Evolutionary conservation across 1,140 invertebrate species (phyloP).

Genomic region (Megalonaias nervosa): DNA sequence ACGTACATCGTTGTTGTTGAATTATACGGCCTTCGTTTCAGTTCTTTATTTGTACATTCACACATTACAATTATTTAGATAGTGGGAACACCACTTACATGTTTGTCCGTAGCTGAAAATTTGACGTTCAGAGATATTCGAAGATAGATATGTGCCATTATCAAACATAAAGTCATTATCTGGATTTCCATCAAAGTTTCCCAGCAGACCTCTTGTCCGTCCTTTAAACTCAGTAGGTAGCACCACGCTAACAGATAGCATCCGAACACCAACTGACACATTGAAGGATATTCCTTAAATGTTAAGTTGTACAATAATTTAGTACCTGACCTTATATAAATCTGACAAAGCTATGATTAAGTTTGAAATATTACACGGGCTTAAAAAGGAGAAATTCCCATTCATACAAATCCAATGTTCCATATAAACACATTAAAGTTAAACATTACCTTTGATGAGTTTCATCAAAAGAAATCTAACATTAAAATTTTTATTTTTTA

Average conservation of each 20-base stretch:
- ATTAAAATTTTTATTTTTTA: no score
- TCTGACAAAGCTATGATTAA: no score
- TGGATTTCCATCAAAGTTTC: conserved; percentile 33
- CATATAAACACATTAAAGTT: no score
- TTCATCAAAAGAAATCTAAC: no score
- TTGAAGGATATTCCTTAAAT: conserved; percentile 21
- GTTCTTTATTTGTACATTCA: background rate
- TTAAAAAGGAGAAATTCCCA: no score
- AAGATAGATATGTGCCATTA: conserved; percentile 12
- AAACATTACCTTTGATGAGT: no score
- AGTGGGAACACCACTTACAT: conserved; percentile 24
- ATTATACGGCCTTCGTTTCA: no score
- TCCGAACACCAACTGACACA: conserved; percentile 8
- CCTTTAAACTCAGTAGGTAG: conserved; percentile 11
- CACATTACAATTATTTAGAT: background rate
- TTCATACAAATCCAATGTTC: no score
- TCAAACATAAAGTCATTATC: conserved; percentile 33
- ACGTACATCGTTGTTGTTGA: no score
- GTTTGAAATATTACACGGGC: no score
- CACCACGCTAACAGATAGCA: conserved; percentile 13
- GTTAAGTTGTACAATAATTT: background rate
- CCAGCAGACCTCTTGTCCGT: conserved; percentile 20
- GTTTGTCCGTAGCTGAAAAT: conserved; percentile 22
- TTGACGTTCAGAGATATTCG: conserved; percentile 14
- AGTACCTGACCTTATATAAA: no score